phyloP scores from a whole-genome alignment of 2,797 vertebrate species.

The Okamejei kenojei region DNA sequence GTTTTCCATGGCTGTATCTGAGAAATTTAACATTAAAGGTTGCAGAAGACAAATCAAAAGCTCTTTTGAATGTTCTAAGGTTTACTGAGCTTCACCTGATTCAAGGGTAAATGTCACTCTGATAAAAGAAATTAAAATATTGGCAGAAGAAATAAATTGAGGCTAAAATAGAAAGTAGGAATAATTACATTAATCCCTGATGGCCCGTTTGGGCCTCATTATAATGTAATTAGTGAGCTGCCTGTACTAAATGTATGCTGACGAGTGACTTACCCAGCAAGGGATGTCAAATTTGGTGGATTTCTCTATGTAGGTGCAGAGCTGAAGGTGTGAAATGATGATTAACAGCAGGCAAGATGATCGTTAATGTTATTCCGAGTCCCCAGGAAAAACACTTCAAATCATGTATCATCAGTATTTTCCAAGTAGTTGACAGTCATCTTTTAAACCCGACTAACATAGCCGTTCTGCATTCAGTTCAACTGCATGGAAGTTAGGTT shows the following conservation, averaged over 20 bases:
- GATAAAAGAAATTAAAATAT: not conserved
- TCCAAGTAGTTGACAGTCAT: no score
- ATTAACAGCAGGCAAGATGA: not conserved
- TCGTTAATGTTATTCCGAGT: not conserved
- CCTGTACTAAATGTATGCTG: not conserved
- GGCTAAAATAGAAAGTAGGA: not conserved
- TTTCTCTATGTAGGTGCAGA: not conserved
- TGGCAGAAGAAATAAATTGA: not conserved
- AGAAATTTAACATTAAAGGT: not conserved
- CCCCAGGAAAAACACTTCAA: not conserved
- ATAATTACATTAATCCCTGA: not conserved
- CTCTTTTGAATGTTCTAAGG: not conserved
- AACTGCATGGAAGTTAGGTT: no score
- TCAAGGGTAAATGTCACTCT: constrained; percentile 1
- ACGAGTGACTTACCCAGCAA: not conserved
- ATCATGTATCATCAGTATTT: not conserved
- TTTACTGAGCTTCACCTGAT: not conserved
- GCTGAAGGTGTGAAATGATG: not conserved
- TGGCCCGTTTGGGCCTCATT: no score
- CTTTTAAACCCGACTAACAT: not conserved
- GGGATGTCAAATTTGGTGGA: not conserved
- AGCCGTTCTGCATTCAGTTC: not conserved
- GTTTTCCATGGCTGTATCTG: not conserved
- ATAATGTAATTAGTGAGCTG: not conserved
- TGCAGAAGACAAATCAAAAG: not conserved